Evolutionary conservation across 2,113 vertebrate genomes (phyloP).

Genomic region (Hippolais icterina): DNA sequence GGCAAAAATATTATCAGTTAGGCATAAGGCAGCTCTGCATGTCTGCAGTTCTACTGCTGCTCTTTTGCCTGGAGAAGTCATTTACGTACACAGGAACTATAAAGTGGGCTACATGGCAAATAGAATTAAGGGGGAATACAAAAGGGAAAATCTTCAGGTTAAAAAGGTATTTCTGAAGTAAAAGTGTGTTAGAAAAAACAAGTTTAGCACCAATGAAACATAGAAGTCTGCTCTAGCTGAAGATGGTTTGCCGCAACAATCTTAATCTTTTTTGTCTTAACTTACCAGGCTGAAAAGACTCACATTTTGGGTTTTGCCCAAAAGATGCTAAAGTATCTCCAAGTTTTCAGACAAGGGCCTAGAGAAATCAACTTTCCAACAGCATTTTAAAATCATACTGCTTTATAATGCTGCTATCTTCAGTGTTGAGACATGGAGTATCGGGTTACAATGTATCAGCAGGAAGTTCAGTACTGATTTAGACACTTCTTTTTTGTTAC

Average conservation of each 20-base stretch:
- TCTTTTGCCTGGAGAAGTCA: conserved; percentile 51
- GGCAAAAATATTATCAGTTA: neutral
- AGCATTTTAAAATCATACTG: neutral
- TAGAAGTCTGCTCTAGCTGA: neutral
- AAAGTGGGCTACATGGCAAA: neutral
- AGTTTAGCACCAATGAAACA: neutral
- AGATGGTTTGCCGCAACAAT: neutral
- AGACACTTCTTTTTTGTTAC: neutral
- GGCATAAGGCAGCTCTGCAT: neutral
- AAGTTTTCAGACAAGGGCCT: neutral
- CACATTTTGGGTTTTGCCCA: neutral
- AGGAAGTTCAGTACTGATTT: neutral
- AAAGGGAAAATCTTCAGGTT: neutral
- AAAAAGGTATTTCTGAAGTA: conserved; percentile 20
- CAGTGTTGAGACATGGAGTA: neutral
- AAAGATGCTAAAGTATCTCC: neutral
- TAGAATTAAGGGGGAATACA: neutral
- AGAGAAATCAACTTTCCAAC: neutral
- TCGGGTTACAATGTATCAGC: neutral
- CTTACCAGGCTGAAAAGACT: neutral
- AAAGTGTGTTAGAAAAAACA: neutral
- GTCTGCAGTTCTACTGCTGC: neutral
- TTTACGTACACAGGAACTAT: neutral
- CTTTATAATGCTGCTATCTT: neutral
- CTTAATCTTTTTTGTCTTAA: neutral